phyloP scores from a whole-genome alignment of 2,797 vertebrate genomes.

The Macropus fuliginosus region DNA sequence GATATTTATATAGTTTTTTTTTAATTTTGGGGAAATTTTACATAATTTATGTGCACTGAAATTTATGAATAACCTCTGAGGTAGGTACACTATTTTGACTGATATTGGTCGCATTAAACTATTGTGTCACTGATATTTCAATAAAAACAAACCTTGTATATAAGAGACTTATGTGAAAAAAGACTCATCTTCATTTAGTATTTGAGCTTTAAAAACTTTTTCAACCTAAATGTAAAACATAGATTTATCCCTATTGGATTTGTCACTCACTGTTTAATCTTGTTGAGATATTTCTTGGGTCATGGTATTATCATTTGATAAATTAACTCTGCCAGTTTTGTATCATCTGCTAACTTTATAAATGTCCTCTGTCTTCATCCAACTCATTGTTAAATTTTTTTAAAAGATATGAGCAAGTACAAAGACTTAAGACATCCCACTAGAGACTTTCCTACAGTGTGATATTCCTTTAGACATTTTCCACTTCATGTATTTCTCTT shows the following conservation, averaged over 20 bases:
- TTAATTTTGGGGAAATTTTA: not conserved
- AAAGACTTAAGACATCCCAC: not conserved
- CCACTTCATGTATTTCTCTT: no score
- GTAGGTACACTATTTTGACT: not conserved
- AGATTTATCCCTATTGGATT: not conserved
- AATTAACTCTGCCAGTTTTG: not conserved
- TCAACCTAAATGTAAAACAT: not conserved
- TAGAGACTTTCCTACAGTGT: not conserved
- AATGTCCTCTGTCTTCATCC: not conserved
- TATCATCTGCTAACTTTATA: not conserved
- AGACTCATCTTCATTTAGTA: not conserved
- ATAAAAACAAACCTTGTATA: not conserved
- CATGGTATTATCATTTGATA: not conserved
- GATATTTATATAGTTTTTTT: not conserved
- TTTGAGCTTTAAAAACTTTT: not conserved
- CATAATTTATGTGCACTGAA: not conserved
- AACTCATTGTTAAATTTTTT: not conserved
- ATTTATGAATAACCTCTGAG: not conserved
- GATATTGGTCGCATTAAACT: not conserved
- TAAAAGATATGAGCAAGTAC: not conserved
- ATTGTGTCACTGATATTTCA: not conserved
- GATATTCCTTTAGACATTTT: no score
- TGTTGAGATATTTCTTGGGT: not conserved
- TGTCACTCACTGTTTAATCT: not conserved
- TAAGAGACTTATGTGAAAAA: not conserved